Evolutionary conservation across 1,140 invertebrate species (phyloP).

Genomic region (Bombus turneri): DNA sequence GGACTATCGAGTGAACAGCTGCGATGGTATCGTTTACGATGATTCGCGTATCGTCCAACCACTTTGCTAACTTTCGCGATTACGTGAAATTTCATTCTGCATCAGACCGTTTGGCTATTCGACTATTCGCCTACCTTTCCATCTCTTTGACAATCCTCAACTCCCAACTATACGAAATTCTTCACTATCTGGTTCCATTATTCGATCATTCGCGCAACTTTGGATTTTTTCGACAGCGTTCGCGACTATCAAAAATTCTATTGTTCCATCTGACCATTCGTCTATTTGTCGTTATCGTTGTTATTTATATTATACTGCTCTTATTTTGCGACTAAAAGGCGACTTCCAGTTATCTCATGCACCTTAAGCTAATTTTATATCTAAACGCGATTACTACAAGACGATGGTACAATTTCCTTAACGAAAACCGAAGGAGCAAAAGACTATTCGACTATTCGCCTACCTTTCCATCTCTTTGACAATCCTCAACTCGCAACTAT

Average conservation of each 20-base stretch:
- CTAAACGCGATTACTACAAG: too few relatives aligned
- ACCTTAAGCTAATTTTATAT: too few relatives aligned
- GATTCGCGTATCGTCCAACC: too few relatives aligned
- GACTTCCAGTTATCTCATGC: too few relatives aligned
- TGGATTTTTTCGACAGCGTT: not conserved
- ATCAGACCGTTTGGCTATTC: not conserved
- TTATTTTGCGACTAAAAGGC: too few relatives aligned
- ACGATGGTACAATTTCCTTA: too few relatives aligned
- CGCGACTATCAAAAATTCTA: not conserved
- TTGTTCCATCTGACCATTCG: not conserved
- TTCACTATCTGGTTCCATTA: not conserved
- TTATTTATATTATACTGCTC: too few relatives aligned
- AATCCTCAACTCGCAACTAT: too few relatives aligned
- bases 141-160: not conserved
- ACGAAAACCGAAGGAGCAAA: too few relatives aligned
- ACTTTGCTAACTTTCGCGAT: not conserved
- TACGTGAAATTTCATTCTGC: not conserved
- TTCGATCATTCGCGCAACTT: not conserved
- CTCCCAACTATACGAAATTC: not conserved
- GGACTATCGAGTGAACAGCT: not conserved
- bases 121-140: too few relatives aligned
- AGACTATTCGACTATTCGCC: too few relatives aligned
- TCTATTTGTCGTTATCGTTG: too few relatives aligned
- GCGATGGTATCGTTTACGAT: slow-evolving; percentile 6
- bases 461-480: not conserved